These are phyloP conservation scores for Montipora capitata DNA, from an alignment of 92 coral and sea anemone species.

Conservation along the genomic window DNA sequence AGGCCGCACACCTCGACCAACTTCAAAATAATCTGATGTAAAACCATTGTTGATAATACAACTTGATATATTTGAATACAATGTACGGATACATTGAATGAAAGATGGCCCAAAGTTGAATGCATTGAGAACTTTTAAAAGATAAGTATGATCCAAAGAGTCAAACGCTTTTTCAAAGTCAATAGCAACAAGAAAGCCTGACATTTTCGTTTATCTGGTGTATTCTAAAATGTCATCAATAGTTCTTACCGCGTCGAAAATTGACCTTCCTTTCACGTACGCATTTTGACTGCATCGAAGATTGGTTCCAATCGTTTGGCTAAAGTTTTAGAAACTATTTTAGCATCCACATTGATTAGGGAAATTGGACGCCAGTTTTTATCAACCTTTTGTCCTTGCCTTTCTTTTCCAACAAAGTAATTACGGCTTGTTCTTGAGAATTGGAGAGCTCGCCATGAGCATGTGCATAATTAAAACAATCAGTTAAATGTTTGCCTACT, in stretches of 20 bases:
- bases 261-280: no score
- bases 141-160: not conserved
- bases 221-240: not conserved
- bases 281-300: not conserved
- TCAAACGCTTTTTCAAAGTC: constrained; percentile 15
- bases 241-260: no score
- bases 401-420: constrained; percentile 23
- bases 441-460: constrained; percentile 15
- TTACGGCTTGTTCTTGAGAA: constrained; percentile 28
- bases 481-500: not conserved
- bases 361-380: no score
- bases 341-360: no score
- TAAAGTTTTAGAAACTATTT: constrained; percentile 3
- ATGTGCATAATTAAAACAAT: not conserved
- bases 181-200: constrained; percentile 2
- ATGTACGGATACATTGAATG: constrained; percentile 1
- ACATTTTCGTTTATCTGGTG: not conserved
- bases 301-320: constrained; percentile 23
- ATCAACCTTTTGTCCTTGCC: not conserved
- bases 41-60: not conserved
- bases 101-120: constrained; percentile 5
- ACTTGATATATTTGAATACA: constrained; percentile 1
- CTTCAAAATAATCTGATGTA: constrained; percentile 23
- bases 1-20: constrained; percentile 49
- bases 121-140: not conserved